Percentiles rank a stretch among this genome's conserved stretches.
Conservation (phyloP, 1,140 invertebrate genomes). For the Tetraneura akinire region DNA sequence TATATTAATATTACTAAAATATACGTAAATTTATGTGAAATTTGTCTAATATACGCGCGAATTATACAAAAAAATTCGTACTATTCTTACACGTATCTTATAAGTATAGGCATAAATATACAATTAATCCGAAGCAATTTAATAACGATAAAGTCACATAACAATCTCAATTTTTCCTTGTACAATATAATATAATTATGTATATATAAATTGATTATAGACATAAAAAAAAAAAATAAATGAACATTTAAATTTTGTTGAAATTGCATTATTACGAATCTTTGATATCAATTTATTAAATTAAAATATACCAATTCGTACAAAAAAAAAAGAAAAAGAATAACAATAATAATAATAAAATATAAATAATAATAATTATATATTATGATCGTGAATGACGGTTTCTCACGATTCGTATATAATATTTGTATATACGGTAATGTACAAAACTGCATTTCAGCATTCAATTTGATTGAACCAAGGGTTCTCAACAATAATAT, state of each 20-base stretch:
- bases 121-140: not conserved
- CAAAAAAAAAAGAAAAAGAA: no score
- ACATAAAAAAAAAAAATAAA: not conserved
- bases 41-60: not conserved
- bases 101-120: no score
- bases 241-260: conserved; percentile 7
- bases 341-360: no score
- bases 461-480: conserved; percentile 34
- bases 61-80: not conserved
- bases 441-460: conserved; percentile 33
- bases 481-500: conserved; percentile 5
- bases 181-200: no score
- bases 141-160: not conserved
- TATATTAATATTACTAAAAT: no score
- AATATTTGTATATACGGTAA: conserved; percentile 16
- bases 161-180: not conserved
- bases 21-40: not conserved
- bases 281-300: conserved; percentile 11
- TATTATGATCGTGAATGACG: conserved; percentile 32
- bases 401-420: conserved; percentile 26
- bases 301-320: conserved; percentile 27
- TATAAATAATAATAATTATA: conserved; percentile 11
- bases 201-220: no score
- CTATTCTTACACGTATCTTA: not conserved
- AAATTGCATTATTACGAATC: conserved; percentile 13